Conservation (phyloP, 2,888 invertebrate genomes). For the Drosophila koepferae region DNA sequence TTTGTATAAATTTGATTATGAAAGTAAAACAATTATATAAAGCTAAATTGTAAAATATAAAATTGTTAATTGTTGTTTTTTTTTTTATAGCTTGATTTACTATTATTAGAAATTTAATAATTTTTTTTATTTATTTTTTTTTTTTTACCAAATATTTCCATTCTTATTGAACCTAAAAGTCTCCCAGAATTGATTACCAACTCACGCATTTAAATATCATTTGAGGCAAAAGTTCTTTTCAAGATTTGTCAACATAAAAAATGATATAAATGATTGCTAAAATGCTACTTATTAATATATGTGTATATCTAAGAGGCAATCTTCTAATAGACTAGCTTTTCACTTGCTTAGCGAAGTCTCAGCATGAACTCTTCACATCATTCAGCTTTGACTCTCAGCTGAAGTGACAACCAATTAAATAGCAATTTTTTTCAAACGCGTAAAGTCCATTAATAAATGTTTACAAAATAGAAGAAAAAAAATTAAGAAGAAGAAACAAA, state of each 20-base stretch:
- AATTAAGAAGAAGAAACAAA: not conserved
- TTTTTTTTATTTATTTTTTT: too few relatives aligned
- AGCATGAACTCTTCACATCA: constrained; percentile 48
- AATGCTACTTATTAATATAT: constrained; percentile 24
- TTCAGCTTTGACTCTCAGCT: constrained; percentile 27
- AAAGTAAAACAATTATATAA: too few relatives aligned
- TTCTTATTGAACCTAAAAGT: not conserved
- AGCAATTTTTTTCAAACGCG: constrained; percentile 64
- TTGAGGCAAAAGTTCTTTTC: constrained; percentile 8
- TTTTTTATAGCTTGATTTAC: not conserved
- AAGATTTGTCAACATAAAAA: constrained; percentile 32
- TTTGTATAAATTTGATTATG: too few relatives aligned
- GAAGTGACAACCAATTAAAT: constrained; percentile 79
- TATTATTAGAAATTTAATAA: not conserved
- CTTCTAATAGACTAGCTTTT: constrained; percentile 8
- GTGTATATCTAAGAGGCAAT: constrained; percentile 9
- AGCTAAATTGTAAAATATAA: too few relatives aligned
- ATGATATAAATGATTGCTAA: constrained; percentile 16
- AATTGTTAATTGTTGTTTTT: too few relatives aligned
- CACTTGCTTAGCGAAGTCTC: constrained; percentile 7
- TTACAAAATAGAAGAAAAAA: constrained; percentile 18
- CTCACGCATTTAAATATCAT: constrained; percentile 6
- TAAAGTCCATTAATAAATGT: constrained; percentile 69
- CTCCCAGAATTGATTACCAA: constrained; percentile 28
- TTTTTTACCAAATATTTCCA: not conserved